Evolutionary conservation across 92 coral and sea anemone genomes (phyloP).

Genomic region (Parazoanthus atlanticus): DNA sequence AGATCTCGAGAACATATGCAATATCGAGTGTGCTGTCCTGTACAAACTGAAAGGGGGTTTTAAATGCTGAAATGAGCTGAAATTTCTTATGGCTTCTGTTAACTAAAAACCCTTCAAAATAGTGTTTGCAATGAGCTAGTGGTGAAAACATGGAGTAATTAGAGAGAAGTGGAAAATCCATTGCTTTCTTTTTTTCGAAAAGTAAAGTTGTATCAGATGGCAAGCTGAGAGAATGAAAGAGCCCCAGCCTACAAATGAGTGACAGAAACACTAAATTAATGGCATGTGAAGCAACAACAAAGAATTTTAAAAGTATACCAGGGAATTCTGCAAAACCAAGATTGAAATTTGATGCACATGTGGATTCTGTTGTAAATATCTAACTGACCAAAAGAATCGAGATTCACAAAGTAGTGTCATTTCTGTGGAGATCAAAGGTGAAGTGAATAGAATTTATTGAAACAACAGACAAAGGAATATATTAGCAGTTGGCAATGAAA

Average conservation of each 20-base stretch:
- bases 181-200: background rate
- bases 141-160: background rate
- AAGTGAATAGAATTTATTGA: conserved; percentile 16
- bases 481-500: background rate
- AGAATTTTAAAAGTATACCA: background rate
- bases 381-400: background rate
- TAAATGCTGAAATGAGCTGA: background rate
- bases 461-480: background rate
- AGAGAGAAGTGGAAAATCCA: background rate
- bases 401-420: background rate
- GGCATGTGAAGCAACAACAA: background rate
- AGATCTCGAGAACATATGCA: conserved; percentile 4
- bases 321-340: background rate
- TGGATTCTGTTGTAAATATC: background rate
- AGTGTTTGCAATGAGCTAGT: background rate
- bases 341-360: background rate
- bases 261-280: background rate
- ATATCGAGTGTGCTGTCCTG: background rate
- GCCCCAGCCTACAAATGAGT: background rate
- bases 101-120: background rate
- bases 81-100: background rate
- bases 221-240: background rate
- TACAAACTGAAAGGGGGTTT: background rate
- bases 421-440: background rate
- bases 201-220: background rate